These are phyloP conservation scores for Mustelus asterias DNA, from an alignment of 2,113 vertebrate species.

Conservation along the genomic window DNA sequence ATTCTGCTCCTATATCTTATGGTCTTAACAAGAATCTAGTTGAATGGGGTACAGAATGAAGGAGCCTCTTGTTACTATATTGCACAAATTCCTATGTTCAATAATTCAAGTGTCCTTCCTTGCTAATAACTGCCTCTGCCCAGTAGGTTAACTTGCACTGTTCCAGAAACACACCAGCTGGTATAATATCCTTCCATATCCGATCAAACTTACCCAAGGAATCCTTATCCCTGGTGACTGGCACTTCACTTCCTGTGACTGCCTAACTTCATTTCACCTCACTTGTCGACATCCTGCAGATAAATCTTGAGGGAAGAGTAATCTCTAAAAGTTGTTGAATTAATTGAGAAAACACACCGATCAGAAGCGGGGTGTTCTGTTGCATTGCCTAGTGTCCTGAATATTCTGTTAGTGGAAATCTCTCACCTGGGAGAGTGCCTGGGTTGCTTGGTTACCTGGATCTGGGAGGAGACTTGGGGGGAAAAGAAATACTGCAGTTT, in stretches of 20 bases:
- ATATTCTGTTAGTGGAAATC: background rate
- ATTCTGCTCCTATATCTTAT: no score
- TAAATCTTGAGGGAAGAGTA: background rate
- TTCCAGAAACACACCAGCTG: background rate
- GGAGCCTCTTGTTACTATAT: background rate
- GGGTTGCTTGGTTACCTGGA: slow-evolving; percentile 6
- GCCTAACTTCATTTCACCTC: background rate
- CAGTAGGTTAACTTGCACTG: no score
- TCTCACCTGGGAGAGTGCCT: background rate
- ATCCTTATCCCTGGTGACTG: background rate
- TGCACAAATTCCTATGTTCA: background rate
- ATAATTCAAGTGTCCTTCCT: background rate
- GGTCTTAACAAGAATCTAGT: background rate
- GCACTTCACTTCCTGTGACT: background rate
- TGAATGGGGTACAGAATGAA: background rate
- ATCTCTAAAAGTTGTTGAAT: background rate
- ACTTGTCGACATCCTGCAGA: background rate
- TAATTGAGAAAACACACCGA: background rate
- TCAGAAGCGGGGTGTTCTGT: background rate
- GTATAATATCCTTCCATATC: background rate
- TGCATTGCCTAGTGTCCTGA: background rate
- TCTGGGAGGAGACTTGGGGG: background rate
- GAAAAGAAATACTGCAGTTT: background rate
- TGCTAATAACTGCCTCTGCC: background rate
- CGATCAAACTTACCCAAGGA: background rate